Percentiles rank a stretch among this genome's conserved stretches.
phyloP scores from a whole-genome alignment of 92 coral and sea anemone species.

The Nematostella vectensis region DNA sequence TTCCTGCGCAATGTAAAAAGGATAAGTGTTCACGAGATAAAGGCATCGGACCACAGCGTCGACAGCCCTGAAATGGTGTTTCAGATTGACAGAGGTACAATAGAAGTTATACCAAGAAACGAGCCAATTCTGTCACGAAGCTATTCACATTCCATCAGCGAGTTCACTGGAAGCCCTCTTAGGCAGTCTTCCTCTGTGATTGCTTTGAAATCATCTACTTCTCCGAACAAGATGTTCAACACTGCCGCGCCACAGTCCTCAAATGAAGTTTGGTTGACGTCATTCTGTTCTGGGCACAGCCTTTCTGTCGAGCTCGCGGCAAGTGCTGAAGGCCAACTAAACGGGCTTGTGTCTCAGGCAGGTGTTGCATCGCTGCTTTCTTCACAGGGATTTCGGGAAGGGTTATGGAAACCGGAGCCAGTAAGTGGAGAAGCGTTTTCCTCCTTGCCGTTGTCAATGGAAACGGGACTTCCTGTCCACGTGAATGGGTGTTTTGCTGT shows the following conservation, averaged over 20 bases:
- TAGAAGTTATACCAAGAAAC: slow-evolving; percentile 28
- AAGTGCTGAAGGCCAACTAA: slow-evolving; percentile 65
- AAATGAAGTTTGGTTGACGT: slow-evolving; percentile 54
- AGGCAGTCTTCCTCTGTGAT: slow-evolving; percentile 21
- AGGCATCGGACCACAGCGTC: slow-evolving; percentile 27
- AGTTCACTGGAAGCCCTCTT: not conserved
- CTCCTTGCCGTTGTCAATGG: slow-evolving; percentile 75
- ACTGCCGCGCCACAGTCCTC: slow-evolving; percentile 4
- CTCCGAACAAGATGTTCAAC: slow-evolving; percentile 14
- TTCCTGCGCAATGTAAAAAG: slow-evolving; percentile 58
- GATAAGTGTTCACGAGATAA: slow-evolving; percentile 56
- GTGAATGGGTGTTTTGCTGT: slow-evolving; percentile 91
- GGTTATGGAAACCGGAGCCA: slow-evolving; percentile 46
- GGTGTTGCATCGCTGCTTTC: slow-evolving; percentile 74
- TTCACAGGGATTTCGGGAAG: slow-evolving; percentile 8
- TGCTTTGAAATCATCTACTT: slow-evolving; percentile 24
- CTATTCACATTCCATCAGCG: slow-evolving; percentile 1
- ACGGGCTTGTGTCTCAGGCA: slow-evolving; percentile 81
- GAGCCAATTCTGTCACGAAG: slow-evolving; percentile 24
- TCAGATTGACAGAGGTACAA: slow-evolving; percentile 46
- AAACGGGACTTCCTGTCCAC: slow-evolving; percentile 88
- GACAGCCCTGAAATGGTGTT: slow-evolving; percentile 33
- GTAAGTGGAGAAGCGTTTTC: slow-evolving; percentile 76
- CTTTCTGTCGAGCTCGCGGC: slow-evolving; percentile 64
- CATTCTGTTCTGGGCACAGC: slow-evolving; percentile 58